Evolutionary conservation across 2,888 invertebrate species (phyloP).

Genomic region (Cataglyphis cursor): DNA sequence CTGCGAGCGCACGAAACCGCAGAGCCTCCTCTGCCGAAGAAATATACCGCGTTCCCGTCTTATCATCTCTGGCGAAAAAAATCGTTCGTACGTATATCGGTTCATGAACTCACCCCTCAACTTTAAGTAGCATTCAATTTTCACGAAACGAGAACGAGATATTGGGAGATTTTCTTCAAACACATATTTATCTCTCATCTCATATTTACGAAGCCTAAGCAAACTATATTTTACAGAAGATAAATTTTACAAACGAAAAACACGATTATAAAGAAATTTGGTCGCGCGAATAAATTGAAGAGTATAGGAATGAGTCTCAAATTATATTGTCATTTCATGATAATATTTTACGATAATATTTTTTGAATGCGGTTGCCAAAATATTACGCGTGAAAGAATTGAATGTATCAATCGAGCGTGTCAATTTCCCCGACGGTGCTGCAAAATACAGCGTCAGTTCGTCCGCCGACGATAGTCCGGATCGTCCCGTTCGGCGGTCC

Average conservation of each 20-base stretch:
- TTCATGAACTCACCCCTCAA: neutral
- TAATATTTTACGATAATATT: neutral
- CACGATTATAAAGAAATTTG: neutral
- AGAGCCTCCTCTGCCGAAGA: neutral
- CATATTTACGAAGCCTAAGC: neutral
- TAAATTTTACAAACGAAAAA: neutral
- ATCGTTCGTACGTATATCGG: conserved; percentile 28
- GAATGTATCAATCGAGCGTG: neutral
- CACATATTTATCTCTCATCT: conserved; percentile 21
- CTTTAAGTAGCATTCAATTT: neutral
- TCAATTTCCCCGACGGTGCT: too few species aligned
- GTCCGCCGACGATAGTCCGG: conserved; percentile 68
- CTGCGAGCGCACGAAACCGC: neutral
- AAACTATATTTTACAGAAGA: conserved; percentile 2
- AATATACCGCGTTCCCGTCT: conserved; percentile 38
- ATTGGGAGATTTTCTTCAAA: neutral
- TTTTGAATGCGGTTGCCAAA: neutral
- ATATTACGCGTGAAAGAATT: neutral
- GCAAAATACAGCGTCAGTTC: conserved; percentile 73
- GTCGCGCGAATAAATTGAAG: neutral
- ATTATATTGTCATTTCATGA: neutral
- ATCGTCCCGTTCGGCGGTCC: conserved; percentile 81
- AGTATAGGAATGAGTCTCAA: neutral
- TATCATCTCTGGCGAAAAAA: conserved; percentile 43
- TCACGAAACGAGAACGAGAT: neutral